Evolutionary conservation across 2,888 invertebrate genomes (phyloP).

Genomic region (Parelbella ahira): DNA sequence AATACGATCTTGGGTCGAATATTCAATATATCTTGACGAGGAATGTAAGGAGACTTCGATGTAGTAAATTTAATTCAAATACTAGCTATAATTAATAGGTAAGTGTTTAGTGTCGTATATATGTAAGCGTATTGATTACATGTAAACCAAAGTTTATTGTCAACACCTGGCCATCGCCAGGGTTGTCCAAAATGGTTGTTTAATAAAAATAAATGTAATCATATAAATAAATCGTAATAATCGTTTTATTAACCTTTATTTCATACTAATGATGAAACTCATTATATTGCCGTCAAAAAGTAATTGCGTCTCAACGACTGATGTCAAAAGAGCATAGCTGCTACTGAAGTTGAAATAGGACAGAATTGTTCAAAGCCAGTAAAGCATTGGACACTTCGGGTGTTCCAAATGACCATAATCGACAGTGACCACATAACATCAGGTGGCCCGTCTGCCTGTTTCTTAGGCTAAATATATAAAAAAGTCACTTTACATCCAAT

Average conservation of each 20-base stretch:
- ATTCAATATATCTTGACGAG: slow-evolving; percentile 23
- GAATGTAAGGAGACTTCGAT: slow-evolving; percentile 60
- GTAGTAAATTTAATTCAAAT: slow-evolving; percentile 50
- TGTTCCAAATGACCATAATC: too few species aligned
- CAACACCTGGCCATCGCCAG: slow-evolving; percentile 1
- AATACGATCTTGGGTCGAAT: slow-evolving; percentile 34
- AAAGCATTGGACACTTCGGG: too few species aligned
- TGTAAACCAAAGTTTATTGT: slow-evolving; percentile 38
- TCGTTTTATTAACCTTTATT: slow-evolving; percentile 14
- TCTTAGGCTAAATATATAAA: too few species aligned
- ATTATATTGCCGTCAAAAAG: too few species aligned
- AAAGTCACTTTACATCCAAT: too few species aligned
- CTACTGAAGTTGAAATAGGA: too few species aligned
- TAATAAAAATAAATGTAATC: slow-evolving; percentile 25
- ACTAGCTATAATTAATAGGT: slow-evolving; percentile 39
- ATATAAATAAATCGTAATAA: slow-evolving; percentile 21
- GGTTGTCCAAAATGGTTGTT: slow-evolving; percentile 21
- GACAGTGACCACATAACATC: too few species aligned
- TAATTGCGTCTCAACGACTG: too few species aligned
- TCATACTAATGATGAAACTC: neutral
- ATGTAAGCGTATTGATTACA: slow-evolving; percentile 33
- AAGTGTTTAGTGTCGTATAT: slow-evolving; percentile 48
- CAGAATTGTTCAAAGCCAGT: too few species aligned
- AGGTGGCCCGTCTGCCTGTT: too few species aligned
- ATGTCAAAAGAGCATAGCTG: too few species aligned